A percentile compares a stretch with the other conserved stretches of the same genome.
phyloP scores from a whole-genome alignment of 2,113 vertebrate species.

The Nothoprocta pentlandii region DNA sequence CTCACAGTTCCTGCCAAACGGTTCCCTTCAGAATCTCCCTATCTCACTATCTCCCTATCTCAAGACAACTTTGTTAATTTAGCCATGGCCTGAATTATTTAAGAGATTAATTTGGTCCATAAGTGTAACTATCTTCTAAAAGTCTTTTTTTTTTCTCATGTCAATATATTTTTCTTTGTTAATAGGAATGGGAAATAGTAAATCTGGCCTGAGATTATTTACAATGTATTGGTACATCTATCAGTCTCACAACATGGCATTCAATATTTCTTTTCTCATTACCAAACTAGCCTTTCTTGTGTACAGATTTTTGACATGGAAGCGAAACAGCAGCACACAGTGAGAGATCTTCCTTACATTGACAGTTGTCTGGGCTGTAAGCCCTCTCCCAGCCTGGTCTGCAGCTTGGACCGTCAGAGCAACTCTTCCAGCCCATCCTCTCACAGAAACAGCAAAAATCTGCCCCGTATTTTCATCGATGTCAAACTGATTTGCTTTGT shows the following conservation, averaged over 20 bases:
- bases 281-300: background rate
- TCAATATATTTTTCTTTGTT: background rate
- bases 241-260: accelerated
- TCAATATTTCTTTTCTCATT: background rate
- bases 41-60: background rate
- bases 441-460: constrained; percentile 76
- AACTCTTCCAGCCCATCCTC: constrained; percentile 16
- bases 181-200: background rate
- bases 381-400: constrained; percentile 62
- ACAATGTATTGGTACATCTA: background rate
- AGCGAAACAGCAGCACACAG: background rate
- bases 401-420: constrained; percentile 65
- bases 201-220: background rate
- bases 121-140: background rate
- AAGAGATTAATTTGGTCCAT: background rate
- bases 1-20: background rate
- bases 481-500: constrained; percentile 41
- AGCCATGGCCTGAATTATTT: background rate
- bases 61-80: background rate
- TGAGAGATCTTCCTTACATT: constrained; percentile 58
- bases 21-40: background rate
- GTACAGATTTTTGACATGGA: background rate
- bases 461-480: constrained; percentile 77
- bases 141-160: background rate
- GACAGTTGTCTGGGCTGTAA: constrained; percentile 60